phyloP scores from a whole-genome alignment of 1,140 invertebrate species.

The Zaprionus nigranus region DNA sequence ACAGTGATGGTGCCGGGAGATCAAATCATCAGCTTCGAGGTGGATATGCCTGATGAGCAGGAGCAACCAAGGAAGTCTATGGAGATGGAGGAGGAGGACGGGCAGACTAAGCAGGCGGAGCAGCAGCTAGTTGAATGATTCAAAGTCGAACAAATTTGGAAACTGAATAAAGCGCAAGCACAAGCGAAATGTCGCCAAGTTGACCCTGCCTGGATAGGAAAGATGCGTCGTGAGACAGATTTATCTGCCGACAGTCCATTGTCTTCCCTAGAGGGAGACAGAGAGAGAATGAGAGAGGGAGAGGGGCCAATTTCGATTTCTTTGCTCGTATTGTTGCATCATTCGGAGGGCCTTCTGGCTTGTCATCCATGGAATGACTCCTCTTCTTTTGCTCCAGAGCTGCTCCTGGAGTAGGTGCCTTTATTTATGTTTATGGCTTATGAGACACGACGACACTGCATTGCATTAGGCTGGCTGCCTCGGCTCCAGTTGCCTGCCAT shows the following conservation, averaged over 20 bases:
- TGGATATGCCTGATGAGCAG: slow-evolving; percentile 14
- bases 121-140: not conserved
- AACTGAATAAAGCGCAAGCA: slow-evolving; percentile 2
- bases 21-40: slow-evolving; percentile 23
- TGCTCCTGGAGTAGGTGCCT: slow-evolving; percentile 65
- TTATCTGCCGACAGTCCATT: not conserved
- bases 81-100: not conserved
- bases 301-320: not conserved
- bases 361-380: slow-evolving; percentile 7
- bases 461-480: slow-evolving; percentile 64
- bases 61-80: not conserved
- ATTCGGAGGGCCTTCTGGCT: not conserved
- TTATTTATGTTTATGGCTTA: slow-evolving; percentile 84
- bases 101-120: not conserved
- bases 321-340: slow-evolving; percentile 3
- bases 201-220: not conserved
- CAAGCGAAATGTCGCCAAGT: not conserved
- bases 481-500: not conserved
- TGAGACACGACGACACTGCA: slow-evolving; percentile 75
- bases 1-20: slow-evolving; percentile 46
- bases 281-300: not conserved
- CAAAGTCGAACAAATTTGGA: slow-evolving; percentile 1
- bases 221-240: slow-evolving; percentile 1
- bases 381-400: not conserved
- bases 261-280: not conserved